These are phyloP conservation scores for Rhinichthys osculus DNA, from an alignment of 2,797 vertebrate species.

Conservation along the genomic window DNA sequence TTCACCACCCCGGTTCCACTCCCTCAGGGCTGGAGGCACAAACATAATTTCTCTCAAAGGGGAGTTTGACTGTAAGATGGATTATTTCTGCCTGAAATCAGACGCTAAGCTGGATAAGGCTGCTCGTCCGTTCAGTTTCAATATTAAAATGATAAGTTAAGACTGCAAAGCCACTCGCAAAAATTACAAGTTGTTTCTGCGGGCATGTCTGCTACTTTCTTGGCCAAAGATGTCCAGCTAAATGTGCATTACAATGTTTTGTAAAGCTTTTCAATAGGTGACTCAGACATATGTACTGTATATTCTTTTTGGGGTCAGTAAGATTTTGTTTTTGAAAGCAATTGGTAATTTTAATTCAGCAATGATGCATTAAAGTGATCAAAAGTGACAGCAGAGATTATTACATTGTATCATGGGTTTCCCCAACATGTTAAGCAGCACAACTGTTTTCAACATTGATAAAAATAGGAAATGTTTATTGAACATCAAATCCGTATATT, in stretches of 20 bases:
- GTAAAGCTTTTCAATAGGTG: constrained; percentile 2
- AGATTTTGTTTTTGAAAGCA: not conserved
- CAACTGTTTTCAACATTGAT: not conserved
- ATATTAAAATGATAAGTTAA: constrained; percentile 63
- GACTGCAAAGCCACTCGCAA: constrained; percentile 48
- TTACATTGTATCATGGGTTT: not conserved
- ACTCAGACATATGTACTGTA: not conserved
- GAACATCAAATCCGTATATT: not conserved
- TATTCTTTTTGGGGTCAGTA: not conserved
- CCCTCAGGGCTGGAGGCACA: constrained; percentile 60
- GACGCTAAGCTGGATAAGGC: constrained; percentile 68
- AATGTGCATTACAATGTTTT: not conserved
- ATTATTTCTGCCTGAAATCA: constrained; percentile 81
- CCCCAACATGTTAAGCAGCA: not conserved
- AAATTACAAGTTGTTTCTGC: constrained; percentile 19
- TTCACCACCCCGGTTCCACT: constrained; percentile 40
- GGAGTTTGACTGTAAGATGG: constrained; percentile 77
- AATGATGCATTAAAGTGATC: not conserved
- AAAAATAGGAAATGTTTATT: not conserved
- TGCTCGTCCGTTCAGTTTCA: constrained; percentile 58
- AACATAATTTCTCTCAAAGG: constrained; percentile 74
- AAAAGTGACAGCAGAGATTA: not conserved
- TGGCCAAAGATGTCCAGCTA: not conserved
- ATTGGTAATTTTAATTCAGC: not conserved
- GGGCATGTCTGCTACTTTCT: not conserved